These are phyloP conservation scores for Drosophila pseudoananassae DNA, from an alignment of 1,140 invertebrate genomes.

Conservation along the genomic window DNA sequence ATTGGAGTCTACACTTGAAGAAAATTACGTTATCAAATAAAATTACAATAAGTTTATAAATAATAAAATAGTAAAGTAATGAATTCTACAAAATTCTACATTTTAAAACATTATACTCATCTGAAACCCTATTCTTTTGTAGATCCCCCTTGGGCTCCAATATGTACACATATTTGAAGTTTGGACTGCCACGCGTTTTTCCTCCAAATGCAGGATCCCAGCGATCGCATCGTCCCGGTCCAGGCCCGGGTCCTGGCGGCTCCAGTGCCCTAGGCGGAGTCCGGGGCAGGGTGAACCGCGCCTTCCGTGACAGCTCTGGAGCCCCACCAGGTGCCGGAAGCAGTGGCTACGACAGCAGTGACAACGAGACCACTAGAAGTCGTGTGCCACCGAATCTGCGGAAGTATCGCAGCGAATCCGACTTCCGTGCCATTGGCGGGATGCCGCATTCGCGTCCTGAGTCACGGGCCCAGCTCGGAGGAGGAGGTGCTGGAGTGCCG, in stretches of 20 bases:
- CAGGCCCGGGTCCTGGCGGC: conserved; percentile 79
- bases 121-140: conserved; percentile 1
- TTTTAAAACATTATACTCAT: not conserved
- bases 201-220: conserved; percentile 90
- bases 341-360: conserved; percentile 94
- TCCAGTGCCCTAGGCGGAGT: conserved; percentile 81
- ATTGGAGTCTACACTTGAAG: not conserved
- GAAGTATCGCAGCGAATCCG: conserved; percentile 92
- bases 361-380: conserved; percentile 88
- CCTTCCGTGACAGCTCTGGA: conserved; percentile 78
- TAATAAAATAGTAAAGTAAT: not conserved
- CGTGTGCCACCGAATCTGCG: conserved; percentile 86
- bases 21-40: not conserved
- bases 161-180: conserved; percentile 96
- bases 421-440: conserved; percentile 87
- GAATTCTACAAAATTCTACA: too few relatives aligned
- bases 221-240: conserved; percentile 85
- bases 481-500: conserved; percentile 50
- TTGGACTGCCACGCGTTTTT: conserved; percentile 95
- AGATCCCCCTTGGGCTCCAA: conserved; percentile 93
- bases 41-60: not conserved
- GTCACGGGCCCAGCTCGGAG: conserved; percentile 63
- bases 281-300: conserved; percentile 79
- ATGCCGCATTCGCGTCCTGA: conserved; percentile 83
- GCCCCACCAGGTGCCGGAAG: conserved; percentile 84